Base-by-base conservation (phyloP, 30 jellyfish, hydroid and myxozoan species). In the Aurelia aurita complex sp. Pacific region DNA sequence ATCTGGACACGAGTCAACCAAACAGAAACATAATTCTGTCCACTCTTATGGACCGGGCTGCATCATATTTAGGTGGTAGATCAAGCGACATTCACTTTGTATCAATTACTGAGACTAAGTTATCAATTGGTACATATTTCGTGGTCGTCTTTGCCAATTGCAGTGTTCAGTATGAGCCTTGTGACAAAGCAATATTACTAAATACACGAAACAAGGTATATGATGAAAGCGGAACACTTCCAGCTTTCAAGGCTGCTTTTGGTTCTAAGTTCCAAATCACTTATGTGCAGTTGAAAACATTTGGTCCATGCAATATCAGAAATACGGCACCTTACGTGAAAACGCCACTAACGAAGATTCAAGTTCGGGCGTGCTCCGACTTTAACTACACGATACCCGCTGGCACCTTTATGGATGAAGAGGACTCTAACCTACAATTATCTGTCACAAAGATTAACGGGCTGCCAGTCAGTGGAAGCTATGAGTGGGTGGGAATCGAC, bases 361-460 rank as follows among this genome's bases (percentile, higher is more conserved):
- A n/a, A 38, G 85, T 82, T 5, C 69, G 65, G 18, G 54, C 52
- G 33, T 82, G 91, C 78, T 70, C 91, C 1, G 71, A 57, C 23
- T 82, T 82, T 62, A 82, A 38, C 19, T 71, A 71, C 75, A 72
- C 85, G 3, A 71, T 82, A 38, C 80, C 91, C 4, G 35, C 79
- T 4, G 16, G 36, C 2, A 82, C 91, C 8, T 70, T 82, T 18
- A 33, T 5, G 18, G 91, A 82, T 23, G 84, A 86, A 46, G 96
- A 86, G 52, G 82, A 69, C 42, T 50, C 54, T 38, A 76, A 42
- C 16, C 86, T 86, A 14, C 79, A 52, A 33, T 61, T 76, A 9
- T 63, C 88, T 17, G 80, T 86, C 14, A 86, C 96, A 46, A 33
- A 54, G 55, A 59, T 86, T 66, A 77, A 86, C 66, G 96, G 89